Conservation (phyloP, 2,888 invertebrate genomes). For the Malthinus flaveolus region DNA sequence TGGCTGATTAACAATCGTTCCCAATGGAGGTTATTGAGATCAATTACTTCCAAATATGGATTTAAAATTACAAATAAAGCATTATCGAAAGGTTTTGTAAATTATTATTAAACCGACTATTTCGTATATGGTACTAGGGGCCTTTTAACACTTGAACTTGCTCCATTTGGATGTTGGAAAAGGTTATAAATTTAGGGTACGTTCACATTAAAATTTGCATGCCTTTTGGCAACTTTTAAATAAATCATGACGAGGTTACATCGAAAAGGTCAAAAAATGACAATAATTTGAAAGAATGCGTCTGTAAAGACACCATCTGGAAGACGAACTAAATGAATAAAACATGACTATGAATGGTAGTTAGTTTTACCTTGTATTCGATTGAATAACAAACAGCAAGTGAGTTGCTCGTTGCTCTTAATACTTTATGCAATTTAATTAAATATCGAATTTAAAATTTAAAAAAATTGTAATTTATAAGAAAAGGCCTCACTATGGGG, state of each 20-base stretch:
- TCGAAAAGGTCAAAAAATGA: no score
- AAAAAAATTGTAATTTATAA: background rate
- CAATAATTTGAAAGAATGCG: background rate
- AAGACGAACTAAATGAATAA: background rate
- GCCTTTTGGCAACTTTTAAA: no score
- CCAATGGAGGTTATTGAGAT: slow-evolving; percentile 5
- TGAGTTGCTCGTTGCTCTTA: background rate
- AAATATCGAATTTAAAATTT: background rate
- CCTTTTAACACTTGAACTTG: no score
- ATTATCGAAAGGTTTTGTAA: no score
- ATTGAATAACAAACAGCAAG: background rate
- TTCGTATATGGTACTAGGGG: no score
- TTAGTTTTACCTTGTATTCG: slow-evolving; percentile 4
- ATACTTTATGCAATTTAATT: slow-evolving; percentile 1
- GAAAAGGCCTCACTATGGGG: background rate
- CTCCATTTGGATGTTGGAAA: no score
- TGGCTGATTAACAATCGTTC: background rate
- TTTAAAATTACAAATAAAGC: no score
- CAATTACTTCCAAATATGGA: background rate
- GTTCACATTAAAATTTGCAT: no score
- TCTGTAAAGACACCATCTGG: background rate
- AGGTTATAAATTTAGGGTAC: no score
- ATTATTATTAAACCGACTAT: no score
- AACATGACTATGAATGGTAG: background rate
- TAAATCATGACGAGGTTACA: no score